These are phyloP conservation scores for Euwallacea fornicatus DNA, from an alignment of 1,140 invertebrate species.

Conservation along the genomic window DNA sequence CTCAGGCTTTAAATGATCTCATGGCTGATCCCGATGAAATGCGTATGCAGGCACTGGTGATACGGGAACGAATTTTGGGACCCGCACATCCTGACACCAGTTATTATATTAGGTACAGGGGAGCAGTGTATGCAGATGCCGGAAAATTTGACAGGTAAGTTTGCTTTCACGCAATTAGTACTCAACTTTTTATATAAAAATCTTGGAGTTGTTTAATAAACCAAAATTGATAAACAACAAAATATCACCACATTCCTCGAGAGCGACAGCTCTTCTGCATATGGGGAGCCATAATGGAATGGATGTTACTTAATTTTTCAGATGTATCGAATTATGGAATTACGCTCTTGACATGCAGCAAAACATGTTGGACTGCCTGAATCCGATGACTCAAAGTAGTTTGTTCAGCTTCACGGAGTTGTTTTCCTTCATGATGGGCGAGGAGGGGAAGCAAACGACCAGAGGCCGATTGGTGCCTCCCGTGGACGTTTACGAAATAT, in stretches of 20 bases:
- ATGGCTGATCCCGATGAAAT: slow-evolving; percentile 92
- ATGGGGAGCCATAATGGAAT: too few species aligned
- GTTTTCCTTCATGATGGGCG: slow-evolving; percentile 91
- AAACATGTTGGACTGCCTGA: slow-evolving; percentile 87
- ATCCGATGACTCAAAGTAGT: slow-evolving; percentile 91
- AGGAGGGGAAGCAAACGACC: slow-evolving; percentile 67
- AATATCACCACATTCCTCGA: too few species aligned
- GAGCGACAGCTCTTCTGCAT: too few species aligned
- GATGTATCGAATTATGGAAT: slow-evolving; percentile 90
- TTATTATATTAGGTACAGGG: slow-evolving; percentile 92
- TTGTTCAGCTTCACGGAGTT: slow-evolving; percentile 92
- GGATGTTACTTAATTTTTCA: background rate
- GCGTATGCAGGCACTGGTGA: slow-evolving; percentile 93
- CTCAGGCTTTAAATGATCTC: slow-evolving; percentile 81
- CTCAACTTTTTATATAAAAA: background rate
- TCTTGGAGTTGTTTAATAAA: background rate
- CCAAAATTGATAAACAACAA: too few species aligned
- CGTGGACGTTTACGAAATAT: slow-evolving; percentile 77
- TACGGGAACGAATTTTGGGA: slow-evolving; percentile 87
- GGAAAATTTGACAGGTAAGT: slow-evolving; percentile 78
- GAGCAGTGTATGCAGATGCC: slow-evolving; percentile 92
- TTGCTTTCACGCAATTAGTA: background rate
- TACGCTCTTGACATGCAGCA: slow-evolving; percentile 97
- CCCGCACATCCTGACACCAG: slow-evolving; percentile 95
- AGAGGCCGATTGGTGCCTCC: slow-evolving; percentile 75